Evolutionary conservation across 2,797 vertebrate genomes (phyloP).

Genomic region (Dendrocincla fuliginosa): DNA sequence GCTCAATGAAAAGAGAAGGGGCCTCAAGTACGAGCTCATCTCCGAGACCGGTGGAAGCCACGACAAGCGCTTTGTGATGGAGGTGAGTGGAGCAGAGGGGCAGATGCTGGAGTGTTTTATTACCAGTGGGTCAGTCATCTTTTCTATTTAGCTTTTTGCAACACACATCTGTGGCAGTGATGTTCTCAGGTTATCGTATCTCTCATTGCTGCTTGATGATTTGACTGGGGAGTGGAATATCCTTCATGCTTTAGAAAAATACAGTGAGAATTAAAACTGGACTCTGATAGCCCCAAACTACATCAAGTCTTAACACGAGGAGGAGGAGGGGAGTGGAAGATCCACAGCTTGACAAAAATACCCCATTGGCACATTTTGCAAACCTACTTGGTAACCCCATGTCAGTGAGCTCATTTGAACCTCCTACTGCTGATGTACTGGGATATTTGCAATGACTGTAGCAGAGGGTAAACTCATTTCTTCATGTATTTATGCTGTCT

Average conservation of each 20-base stretch:
- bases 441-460: neutral
- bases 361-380: neutral
- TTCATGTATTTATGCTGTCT: neutral
- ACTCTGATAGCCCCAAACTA: neutral
- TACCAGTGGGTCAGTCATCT: neutral
- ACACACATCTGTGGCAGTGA: too few relatives aligned
- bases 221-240: neutral
- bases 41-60: conserved; percentile 98
- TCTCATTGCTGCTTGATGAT: neutral
- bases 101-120: neutral
- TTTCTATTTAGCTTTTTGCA: neutral
- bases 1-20: conserved; percentile 96
- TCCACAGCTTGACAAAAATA: neutral
- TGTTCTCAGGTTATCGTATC: neutral
- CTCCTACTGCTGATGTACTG: neutral
- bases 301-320: neutral
- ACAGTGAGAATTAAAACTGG: neutral
- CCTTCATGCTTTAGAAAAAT: neutral
- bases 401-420: neutral
- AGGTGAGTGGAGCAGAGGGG: conserved; percentile 78
- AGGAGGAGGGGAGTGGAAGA: neutral
- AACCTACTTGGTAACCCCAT: neutral
- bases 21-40: conserved; percentile 97
- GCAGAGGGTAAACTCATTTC: neutral
- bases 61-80: conserved; percentile 98